Base-by-base conservation (phyloP, 2,113 vertebrate species). In the Leucoraja erinaceus region DNA sequence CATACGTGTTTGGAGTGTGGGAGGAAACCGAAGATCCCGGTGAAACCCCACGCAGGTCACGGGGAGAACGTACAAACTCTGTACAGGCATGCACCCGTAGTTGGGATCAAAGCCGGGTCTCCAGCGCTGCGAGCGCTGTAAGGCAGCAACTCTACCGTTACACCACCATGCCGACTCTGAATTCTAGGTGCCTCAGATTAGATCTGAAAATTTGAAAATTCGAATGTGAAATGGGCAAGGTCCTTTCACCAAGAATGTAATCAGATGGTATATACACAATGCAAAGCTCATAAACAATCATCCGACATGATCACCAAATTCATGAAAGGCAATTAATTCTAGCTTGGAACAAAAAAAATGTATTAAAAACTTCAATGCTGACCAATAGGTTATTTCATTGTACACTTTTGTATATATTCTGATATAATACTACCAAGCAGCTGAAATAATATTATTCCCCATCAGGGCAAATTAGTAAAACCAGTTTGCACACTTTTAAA, bases 301-400 rank as follows among this genome's bases (percentile, higher is more conserved):
- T 38, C 38, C 18, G 38, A 70, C 33, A 81, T 81, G 66, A 70
- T 90, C 33, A 91, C 18, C 66, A n/a, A 47, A 33, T 68, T 91
- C 68, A 72, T 91, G 90, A 91, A 91, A 91, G 61, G 31, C 88
- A 91, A 91, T 91, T 91, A 91, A 91, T 91, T 91, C 83, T 72
- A 72, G 28, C 88, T 91, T 47, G 33, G 38, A 47, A 47, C 38
- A 68, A 84, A 86, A 9, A 88, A 81, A 88, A 88, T 5, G n/a
- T 88, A 63, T 88, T 18, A 88, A n/a, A 63, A 91, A 72, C 90
- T 72, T 70, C 90, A 70, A 91, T 91, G 68, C 90, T 91, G 25
- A 91, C 33, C 68, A 54, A 91, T 14, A 28, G 90, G 90, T 25
- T 74, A 91, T 54, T 91, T 54, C 66, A 70, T 91, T 70, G 38